Evolutionary conservation across 2,797 vertebrate species (phyloP).

Genomic region (Gymnopithys bicolor): DNA sequence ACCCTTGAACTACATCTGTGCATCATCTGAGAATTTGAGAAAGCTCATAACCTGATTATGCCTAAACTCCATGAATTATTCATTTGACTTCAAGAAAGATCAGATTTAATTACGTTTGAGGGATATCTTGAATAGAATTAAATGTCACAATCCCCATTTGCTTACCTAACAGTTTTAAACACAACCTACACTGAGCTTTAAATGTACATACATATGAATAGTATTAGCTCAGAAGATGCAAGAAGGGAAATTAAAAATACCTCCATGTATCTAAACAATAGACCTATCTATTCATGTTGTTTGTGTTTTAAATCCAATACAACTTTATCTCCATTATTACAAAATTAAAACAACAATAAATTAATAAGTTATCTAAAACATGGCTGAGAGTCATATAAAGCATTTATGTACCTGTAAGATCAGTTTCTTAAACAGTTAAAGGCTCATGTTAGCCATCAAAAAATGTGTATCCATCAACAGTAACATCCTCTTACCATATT

Average conservation of each 20-base stretch:
- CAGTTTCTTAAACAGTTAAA: not conserved
- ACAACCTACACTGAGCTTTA: not conserved
- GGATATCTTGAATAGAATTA: slow-evolving; percentile 61
- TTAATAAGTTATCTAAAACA: slow-evolving; percentile 16
- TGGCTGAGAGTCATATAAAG: not conserved
- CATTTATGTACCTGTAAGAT: not conserved
- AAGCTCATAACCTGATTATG: slow-evolving; percentile 65
- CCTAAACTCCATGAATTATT: slow-evolving; percentile 70
- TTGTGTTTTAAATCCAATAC: slow-evolving; percentile 14
- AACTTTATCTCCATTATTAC: not conserved
- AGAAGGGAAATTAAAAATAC: slow-evolving; percentile 14
- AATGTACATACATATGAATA: not conserved
- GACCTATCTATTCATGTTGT: not conserved
- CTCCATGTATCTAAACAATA: not conserved
- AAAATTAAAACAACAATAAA: slow-evolving; percentile 33
- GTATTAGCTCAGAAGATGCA: not conserved
- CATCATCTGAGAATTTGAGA: slow-evolving; percentile 63
- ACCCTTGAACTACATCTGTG: slow-evolving; percentile 62
- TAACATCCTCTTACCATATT: slow-evolving; percentile 11
- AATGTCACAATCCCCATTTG: slow-evolving; percentile 40
- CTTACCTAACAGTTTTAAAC: slow-evolving; percentile 51
- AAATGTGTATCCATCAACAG: not conserved
- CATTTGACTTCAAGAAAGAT: slow-evolving; percentile 60
- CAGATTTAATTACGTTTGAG: slow-evolving; percentile 71
- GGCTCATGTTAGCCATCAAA: not conserved